phyloP scores from a whole-genome alignment of 2,888 invertebrate species.

The Scaptomyza polygonia region DNA sequence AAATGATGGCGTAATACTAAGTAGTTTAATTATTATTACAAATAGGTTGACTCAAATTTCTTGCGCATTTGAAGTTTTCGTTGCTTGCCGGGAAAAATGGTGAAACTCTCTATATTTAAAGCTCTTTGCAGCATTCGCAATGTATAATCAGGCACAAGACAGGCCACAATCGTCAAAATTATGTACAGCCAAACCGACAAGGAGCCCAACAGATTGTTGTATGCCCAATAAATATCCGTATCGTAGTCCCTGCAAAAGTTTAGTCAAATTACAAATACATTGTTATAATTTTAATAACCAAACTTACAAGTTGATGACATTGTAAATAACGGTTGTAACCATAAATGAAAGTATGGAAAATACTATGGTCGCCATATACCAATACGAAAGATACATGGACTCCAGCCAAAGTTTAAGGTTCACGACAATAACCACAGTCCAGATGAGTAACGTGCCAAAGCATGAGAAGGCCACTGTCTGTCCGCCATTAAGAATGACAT shows the following conservation, averaged over 20 bases:
- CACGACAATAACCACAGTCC: constrained; percentile 86
- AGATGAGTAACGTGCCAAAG: constrained; percentile 87
- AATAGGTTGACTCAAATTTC: constrained; percentile 75
- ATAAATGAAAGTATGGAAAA: constrained; percentile 87
- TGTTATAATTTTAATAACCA: not conserved
- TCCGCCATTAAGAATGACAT: constrained; percentile 85
- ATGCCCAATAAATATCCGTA: constrained; percentile 87
- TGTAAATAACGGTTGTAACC: constrained; percentile 86
- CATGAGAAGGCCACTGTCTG: constrained; percentile 86
- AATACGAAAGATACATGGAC: constrained; percentile 86
- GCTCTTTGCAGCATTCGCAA: constrained; percentile 73
- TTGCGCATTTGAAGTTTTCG: constrained; percentile 63
- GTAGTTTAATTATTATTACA: constrained; percentile 46
- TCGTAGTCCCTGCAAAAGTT: constrained; percentile 84
- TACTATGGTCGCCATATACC: constrained; percentile 85
- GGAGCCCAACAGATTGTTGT: constrained; percentile 86
- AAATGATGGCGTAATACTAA: constrained; percentile 38
- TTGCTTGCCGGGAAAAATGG: constrained; percentile 79
- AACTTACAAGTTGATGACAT: constrained; percentile 87
- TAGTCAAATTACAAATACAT: not conserved
- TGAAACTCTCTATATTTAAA: constrained; percentile 75
- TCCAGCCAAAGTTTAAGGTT: constrained; percentile 88
- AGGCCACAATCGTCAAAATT: constrained; percentile 84
- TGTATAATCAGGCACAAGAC: constrained; percentile 87
- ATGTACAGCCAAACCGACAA: constrained; percentile 87